phyloP scores from a whole-genome alignment of 2,797 vertebrate genomes.

The Hypotaenidia okinawae region DNA sequence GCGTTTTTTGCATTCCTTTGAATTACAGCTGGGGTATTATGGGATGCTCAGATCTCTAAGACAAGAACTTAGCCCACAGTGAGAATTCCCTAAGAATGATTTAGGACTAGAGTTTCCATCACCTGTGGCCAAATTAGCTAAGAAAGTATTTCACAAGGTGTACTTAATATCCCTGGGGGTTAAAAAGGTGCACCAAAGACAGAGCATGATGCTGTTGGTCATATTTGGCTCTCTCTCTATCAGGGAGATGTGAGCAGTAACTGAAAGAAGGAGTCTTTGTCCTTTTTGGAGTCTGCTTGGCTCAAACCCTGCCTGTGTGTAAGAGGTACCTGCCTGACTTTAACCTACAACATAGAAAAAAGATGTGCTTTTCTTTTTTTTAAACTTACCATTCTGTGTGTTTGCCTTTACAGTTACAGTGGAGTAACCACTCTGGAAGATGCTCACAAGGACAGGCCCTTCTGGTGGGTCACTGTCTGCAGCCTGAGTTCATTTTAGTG shows the following conservation, averaged over 20 bases:
- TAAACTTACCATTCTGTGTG: neutral
- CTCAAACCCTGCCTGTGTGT: neutral
- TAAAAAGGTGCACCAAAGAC: neutral
- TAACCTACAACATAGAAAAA: neutral
- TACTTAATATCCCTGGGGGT: neutral
- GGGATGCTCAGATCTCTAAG: neutral
- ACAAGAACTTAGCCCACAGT: neutral
- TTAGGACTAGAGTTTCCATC: neutral
- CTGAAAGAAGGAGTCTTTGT: neutral
- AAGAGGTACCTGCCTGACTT: neutral
- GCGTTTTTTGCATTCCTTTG: neutral
- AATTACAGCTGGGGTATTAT: neutral
- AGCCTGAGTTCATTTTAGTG: neutral
- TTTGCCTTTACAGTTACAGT: neutral
- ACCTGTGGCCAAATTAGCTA: neutral
- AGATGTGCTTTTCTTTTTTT: fast-evolving
- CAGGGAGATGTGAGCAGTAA: neutral
- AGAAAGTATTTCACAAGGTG: neutral
- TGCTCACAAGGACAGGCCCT: neutral
- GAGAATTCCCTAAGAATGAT: neutral
- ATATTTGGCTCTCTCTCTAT: neutral
- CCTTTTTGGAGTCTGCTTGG: neutral
- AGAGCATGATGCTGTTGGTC: neutral
- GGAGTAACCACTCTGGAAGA: neutral
- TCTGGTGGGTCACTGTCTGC: neutral